Percentiles rank a stretch among this genome's conserved stretches.
Conservation (phyloP, 1,140 invertebrate genomes). For the Scaptomyza montana region DNA sequence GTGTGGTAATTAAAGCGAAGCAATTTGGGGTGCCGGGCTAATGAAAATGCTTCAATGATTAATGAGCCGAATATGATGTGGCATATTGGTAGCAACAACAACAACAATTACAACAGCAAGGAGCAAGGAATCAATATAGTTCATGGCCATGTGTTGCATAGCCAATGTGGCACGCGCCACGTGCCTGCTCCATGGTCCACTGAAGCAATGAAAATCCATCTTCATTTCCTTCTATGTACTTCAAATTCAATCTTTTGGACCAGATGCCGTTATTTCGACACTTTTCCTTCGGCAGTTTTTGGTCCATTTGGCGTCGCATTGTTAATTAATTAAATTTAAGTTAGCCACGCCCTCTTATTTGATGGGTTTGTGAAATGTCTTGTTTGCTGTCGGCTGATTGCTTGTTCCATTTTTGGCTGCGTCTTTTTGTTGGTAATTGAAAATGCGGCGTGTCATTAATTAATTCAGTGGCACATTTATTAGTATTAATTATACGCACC, state of each 20-base stretch:
- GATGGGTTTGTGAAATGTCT: constrained; percentile 48
- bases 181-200: constrained; percentile 24
- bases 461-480: constrained; percentile 71
- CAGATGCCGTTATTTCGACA: constrained; percentile 46
- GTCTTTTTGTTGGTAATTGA: constrained; percentile 55
- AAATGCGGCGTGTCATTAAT: constrained; percentile 48
- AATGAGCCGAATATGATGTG: constrained; percentile 80
- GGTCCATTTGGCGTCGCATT: constrained; percentile 39
- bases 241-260: constrained; percentile 19
- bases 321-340: constrained; percentile 81
- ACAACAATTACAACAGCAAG: constrained; percentile 23
- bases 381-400: constrained; percentile 25
- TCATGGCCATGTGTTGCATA: constrained; percentile 65
- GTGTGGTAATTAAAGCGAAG: constrained; percentile 34
- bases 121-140: constrained; percentile 37
- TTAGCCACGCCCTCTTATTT: constrained; percentile 37
- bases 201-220: constrained; percentile 31
- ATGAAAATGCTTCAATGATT: constrained; percentile 71
- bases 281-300: constrained; percentile 32
- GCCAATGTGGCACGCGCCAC: constrained; percentile 20
- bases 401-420: constrained; percentile 45
- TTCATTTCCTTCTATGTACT: constrained; percentile 10
- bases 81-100: constrained; percentile 73
- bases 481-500: constrained; percentile 77
- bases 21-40: constrained; percentile 44